Percentiles rank a stretch among this genome's conserved stretches.
Conservation (phyloP, 2,888 invertebrate genomes). For the Drosophila pseudotakahashii region DNA sequence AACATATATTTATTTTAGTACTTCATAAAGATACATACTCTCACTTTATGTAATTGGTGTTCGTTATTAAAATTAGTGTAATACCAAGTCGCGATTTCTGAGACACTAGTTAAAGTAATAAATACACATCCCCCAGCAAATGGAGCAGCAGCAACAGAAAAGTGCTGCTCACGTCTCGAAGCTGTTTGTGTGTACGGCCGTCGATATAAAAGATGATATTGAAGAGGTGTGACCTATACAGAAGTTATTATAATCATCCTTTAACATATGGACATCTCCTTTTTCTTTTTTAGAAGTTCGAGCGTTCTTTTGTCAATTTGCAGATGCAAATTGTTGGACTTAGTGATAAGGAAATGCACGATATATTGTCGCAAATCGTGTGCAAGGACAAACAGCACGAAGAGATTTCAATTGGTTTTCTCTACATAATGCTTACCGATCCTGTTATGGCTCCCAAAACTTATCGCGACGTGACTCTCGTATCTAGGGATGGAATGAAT, state of each 20-base stretch:
- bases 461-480: slow-evolving; percentile 95
- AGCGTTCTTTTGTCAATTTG: slow-evolving; percentile 91
- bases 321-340: slow-evolving; percentile 92
- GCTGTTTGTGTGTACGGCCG: slow-evolving; percentile 92
- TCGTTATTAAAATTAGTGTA: too few species aligned
- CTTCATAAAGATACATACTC: too few species aligned
- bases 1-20: too few species aligned
- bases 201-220: slow-evolving; percentile 95
- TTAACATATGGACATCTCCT: background rate
- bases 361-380: slow-evolving; percentile 94
- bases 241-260: background rate
- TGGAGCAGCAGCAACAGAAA: slow-evolving; percentile 81
- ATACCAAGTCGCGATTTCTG: too few species aligned
- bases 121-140: slow-evolving; percentile 31
- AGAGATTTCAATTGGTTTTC: slow-evolving; percentile 95
- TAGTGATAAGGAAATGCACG: slow-evolving; percentile 97
- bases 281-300: slow-evolving; percentile 90
- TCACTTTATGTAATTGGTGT: too few species aligned
- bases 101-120: too few species aligned
- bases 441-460: slow-evolving; percentile 91
- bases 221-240: slow-evolving; percentile 89
- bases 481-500: slow-evolving; percentile 94
- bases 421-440: slow-evolving; percentile 95
- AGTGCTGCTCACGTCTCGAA: slow-evolving; percentile 85
- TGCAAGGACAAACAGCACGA: slow-evolving; percentile 95